Conservation (phyloP, 1,140 invertebrate genomes). For the Steinernema feltiae region DNA sequence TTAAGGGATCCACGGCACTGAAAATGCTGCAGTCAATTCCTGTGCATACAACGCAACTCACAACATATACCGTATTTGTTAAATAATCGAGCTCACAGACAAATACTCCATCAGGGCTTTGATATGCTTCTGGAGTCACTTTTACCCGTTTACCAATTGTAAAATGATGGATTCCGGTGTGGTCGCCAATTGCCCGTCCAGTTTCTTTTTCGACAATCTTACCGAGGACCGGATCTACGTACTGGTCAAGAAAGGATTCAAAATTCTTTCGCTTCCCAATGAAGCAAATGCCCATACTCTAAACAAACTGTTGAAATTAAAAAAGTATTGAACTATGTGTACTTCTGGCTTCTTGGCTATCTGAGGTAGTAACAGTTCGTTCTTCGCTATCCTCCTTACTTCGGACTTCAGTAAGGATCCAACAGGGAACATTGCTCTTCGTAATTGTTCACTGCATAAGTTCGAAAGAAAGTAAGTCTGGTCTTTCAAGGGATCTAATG, state of each 20-base stretch:
- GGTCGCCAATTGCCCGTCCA: constrained; percentile 70
- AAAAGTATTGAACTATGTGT: constrained; percentile 9
- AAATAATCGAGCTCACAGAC: constrained; percentile 68
- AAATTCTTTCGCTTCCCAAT: constrained; percentile 69
- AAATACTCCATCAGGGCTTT: constrained; percentile 76
- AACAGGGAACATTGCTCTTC: constrained; percentile 81
- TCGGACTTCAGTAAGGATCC: constrained; percentile 70
- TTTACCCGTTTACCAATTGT: constrained; percentile 49
- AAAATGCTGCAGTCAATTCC: constrained; percentile 48
- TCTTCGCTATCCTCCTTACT: constrained; percentile 73
- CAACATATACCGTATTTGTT: constrained; percentile 74
- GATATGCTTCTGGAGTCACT: constrained; percentile 38
- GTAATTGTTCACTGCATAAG: constrained; percentile 71
- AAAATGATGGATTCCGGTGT: constrained; percentile 66
- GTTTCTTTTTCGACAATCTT: constrained; percentile 77
- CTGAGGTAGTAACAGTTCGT: constrained; percentile 66
- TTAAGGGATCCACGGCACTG: constrained; percentile 72
- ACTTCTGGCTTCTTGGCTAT: constrained; percentile 76
- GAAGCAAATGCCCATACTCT: constrained; percentile 91
- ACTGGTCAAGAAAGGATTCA: constrained; percentile 67
- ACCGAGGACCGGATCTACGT: constrained; percentile 72
- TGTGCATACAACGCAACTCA: constrained; percentile 60
- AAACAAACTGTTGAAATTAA: constrained; percentile 38
- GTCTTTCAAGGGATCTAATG: constrained; percentile 75
- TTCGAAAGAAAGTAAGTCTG: constrained; percentile 91